phyloP scores from a whole-genome alignment of 1,140 invertebrate species.

The Panonychus citri region DNA sequence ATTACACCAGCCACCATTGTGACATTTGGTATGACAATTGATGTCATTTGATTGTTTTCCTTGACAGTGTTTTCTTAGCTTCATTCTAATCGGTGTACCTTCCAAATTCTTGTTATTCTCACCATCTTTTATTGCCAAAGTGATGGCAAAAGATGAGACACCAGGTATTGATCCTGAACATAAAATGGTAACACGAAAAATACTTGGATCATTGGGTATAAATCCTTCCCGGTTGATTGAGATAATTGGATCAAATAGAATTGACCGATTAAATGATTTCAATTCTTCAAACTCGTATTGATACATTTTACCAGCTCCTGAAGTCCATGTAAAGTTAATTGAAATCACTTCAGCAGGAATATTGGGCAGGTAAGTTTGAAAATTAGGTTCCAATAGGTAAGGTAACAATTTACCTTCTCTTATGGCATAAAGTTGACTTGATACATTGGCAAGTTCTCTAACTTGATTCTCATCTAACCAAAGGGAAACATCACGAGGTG shows the following conservation, averaged over 20 bases:
- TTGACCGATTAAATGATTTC: constrained; percentile 53
- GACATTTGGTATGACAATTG: constrained; percentile 61
- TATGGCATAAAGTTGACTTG: constrained; percentile 70
- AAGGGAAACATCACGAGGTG: constrained; percentile 7
- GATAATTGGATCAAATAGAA: constrained; percentile 56
- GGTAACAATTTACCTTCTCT: constrained; percentile 54
- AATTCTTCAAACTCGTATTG: constrained; percentile 63
- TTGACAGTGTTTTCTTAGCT: constrained; percentile 69
- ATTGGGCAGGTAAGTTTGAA: constrained; percentile 59
- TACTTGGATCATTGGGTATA: constrained; percentile 59
- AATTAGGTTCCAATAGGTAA: constrained; percentile 63
- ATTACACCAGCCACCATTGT: constrained; percentile 55
- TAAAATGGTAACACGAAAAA: constrained; percentile 70
- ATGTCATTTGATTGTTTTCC: constrained; percentile 58
- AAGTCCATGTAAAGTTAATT: constrained; percentile 79
- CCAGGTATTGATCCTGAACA: constrained; percentile 70
- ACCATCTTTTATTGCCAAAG: constrained; percentile 51
- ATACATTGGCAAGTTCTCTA: constrained; percentile 32
- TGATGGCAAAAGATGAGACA: constrained; percentile 63
- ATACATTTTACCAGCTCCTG: constrained; percentile 36
- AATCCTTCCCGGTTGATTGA: constrained; percentile 58
- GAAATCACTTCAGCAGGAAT: constrained; percentile 59
- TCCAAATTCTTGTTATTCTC: constrained; percentile 46
- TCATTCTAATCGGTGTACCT: constrained; percentile 66
- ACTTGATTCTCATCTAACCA: constrained; percentile 14